These are phyloP conservation scores for Sterrhoptilus dennistouni DNA, from an alignment of 2,113 vertebrate species.

Conservation along the genomic window DNA sequence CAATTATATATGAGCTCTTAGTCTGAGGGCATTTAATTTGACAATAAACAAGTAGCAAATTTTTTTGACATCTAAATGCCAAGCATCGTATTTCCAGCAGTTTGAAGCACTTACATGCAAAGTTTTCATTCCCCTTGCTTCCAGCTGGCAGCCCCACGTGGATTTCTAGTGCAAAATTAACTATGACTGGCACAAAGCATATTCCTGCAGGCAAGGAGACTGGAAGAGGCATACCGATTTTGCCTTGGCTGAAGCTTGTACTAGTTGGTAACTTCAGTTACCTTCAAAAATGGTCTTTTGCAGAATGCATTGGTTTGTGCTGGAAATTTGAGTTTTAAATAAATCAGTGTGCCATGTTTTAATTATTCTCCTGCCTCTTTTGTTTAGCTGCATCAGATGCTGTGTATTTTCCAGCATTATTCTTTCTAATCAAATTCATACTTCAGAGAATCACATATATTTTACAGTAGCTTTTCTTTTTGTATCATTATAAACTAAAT, in stretches of 20 bases:
- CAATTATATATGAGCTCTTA: conserved; percentile 26
- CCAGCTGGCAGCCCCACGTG: not conserved
- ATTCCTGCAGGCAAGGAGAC: conserved; percentile 27
- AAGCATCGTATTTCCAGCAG: not conserved
- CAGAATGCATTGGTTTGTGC: not conserved
- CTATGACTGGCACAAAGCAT: conserved; percentile 26
- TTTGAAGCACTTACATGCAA: not conserved
- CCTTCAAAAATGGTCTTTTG: not conserved
- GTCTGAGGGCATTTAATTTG: not conserved
- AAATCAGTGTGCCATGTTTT: not conserved
- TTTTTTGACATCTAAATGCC: conserved; percentile 32
- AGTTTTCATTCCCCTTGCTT: not conserved
- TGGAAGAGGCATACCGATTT: conserved; percentile 1
- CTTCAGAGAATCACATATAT: not conserved
- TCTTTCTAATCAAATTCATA: conserved; percentile 6
- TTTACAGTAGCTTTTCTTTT: conserved; percentile 5
- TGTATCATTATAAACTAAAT: not conserved
- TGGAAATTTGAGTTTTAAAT: not conserved
- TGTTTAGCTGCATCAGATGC: not conserved
- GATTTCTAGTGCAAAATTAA: conserved; percentile 37
- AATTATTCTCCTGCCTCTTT: not conserved
- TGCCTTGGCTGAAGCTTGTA: conserved; percentile 7
- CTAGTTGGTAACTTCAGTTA: not conserved
- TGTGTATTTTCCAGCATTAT: not conserved
- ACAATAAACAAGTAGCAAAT: conserved; percentile 6